Percentiles rank a stretch among this genome's conserved stretches.
Evolutionary conservation across 2,797 vertebrate species (phyloP).

Genomic region (Amblyopsis hoosieri): DNA sequence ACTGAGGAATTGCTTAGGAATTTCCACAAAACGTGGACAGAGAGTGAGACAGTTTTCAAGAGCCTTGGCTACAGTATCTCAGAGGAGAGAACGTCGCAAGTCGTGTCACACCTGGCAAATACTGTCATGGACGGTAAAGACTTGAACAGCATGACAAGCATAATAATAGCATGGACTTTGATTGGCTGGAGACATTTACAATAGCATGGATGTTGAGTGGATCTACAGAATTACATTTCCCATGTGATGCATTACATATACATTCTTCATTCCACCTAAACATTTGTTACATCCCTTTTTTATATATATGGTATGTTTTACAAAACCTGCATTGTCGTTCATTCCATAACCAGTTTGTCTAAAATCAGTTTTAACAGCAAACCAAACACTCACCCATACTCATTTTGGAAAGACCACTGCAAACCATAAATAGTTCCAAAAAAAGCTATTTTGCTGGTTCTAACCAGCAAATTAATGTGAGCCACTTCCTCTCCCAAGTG

Average conservation of each 20-base stretch:
- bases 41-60: slow-evolving; percentile 86
- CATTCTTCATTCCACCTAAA: not conserved
- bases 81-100: slow-evolving; percentile 75
- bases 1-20: slow-evolving; percentile 82
- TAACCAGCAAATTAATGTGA: too few relatives aligned
- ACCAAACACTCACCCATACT: too few relatives aligned
- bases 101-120: slow-evolving; percentile 74
- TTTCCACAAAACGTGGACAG: slow-evolving; percentile 87
- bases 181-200: slow-evolving; percentile 15
- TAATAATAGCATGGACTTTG: slow-evolving; percentile 45
- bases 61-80: slow-evolving; percentile 82
- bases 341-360: not conserved
- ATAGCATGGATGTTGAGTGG: not conserved
- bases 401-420: too few relatives aligned
- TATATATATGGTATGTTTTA: not conserved
- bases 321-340: not conserved
- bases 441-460: too few relatives aligned
- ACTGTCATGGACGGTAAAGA: slow-evolving; percentile 79
- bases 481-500: too few relatives aligned
- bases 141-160: slow-evolving; percentile 66
- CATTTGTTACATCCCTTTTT: not conserved
- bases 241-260: slow-evolving; percentile 9
- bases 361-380: not conserved
- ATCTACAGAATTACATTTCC: not conserved
- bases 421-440: too few relatives aligned